Conservation (phyloP, 37 sponge, comb jelly and placozoan genomes). For the Halichondria panicea region DNA sequence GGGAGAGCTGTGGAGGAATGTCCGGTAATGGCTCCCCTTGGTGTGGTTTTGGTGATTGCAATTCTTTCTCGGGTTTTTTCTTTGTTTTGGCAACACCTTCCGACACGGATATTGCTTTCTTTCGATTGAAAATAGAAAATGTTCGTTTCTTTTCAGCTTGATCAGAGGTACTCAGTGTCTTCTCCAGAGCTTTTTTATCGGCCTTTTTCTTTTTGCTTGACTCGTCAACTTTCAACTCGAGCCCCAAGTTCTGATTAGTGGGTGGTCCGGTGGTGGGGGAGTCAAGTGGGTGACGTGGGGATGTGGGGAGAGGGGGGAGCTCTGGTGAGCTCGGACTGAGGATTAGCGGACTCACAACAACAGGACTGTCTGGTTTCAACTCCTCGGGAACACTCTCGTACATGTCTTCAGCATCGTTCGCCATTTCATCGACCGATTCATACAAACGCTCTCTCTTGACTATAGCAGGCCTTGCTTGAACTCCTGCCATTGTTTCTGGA, state of each 20-base stretch:
- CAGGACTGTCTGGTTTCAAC: not conserved
- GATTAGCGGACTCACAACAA: not conserved
- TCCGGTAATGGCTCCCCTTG: not conserved
- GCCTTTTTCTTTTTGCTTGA: not conserved
- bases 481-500: constrained; percentile 14
- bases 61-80: not conserved
- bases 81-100: constrained; percentile 3
- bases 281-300: constrained; percentile 1
- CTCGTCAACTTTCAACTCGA: too few relatives aligned
- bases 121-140: constrained; percentile 40
- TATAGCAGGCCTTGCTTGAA: not conserved
- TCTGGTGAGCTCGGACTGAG: not conserved
- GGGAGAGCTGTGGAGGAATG: not conserved
- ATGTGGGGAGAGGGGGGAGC: constrained; percentile 2
- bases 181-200: constrained; percentile 7
- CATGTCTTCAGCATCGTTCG: constrained; percentile 36
- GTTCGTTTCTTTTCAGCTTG: constrained; percentile 8
- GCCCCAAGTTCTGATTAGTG: too few relatives aligned
- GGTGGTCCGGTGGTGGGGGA: constrained; percentile 13
- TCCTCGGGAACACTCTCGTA: constrained; percentile 74
- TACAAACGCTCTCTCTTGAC: constrained; percentile 21
- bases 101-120: constrained; percentile 23
- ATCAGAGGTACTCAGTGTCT: constrained; percentile 11
- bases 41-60: not conserved
- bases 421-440: constrained; percentile 45